phyloP scores from a whole-genome alignment of 1,140 invertebrate species.

The Lepidurus couesii region DNA sequence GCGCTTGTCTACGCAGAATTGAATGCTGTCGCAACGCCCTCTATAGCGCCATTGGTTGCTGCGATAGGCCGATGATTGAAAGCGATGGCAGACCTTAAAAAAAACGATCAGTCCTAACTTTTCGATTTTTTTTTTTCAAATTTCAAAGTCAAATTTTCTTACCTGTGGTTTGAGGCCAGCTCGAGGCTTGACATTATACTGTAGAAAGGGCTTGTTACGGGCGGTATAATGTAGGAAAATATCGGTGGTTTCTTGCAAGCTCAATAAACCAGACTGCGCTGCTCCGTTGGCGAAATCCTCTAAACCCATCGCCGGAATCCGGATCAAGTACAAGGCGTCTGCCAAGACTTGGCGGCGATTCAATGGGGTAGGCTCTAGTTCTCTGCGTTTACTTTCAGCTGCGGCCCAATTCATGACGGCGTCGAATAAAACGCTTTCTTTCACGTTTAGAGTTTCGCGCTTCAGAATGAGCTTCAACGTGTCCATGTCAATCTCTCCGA shows the following conservation, averaged over 20 bases:
- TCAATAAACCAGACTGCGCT: slow-evolving; percentile 79
- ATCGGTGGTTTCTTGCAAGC: slow-evolving; percentile 82
- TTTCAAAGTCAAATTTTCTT: slow-evolving; percentile 39
- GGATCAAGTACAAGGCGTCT: slow-evolving; percentile 72
- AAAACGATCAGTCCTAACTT: background rate
- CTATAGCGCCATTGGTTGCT: slow-evolving; percentile 93
- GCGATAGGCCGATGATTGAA: slow-evolving; percentile 91
- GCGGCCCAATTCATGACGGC: slow-evolving; percentile 73
- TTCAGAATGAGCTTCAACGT: slow-evolving; percentile 80
- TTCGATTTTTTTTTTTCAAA: slow-evolving; percentile 26
- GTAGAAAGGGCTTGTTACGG: slow-evolving; percentile 61
- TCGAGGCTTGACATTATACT: slow-evolving; percentile 73
- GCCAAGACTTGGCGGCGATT: slow-evolving; percentile 65
- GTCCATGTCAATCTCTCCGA: slow-evolving; percentile 83
- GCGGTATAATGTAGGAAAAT: slow-evolving; percentile 70
- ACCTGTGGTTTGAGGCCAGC: slow-evolving; percentile 82
- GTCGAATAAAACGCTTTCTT: slow-evolving; percentile 34
- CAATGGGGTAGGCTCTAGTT: slow-evolving; percentile 63
- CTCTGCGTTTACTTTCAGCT: slow-evolving; percentile 72
- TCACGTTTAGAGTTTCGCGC: slow-evolving; percentile 64
- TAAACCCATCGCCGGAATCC: slow-evolving; percentile 82
- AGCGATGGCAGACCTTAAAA: slow-evolving; percentile 79
- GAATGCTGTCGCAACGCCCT: slow-evolving; percentile 84
- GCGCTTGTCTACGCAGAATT: slow-evolving; percentile 84
- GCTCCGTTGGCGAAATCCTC: slow-evolving; percentile 87